These are phyloP conservation scores for Lasioglossum calceatum DNA, from an alignment of 2,888 invertebrate genomes.

Conservation along the genomic window DNA sequence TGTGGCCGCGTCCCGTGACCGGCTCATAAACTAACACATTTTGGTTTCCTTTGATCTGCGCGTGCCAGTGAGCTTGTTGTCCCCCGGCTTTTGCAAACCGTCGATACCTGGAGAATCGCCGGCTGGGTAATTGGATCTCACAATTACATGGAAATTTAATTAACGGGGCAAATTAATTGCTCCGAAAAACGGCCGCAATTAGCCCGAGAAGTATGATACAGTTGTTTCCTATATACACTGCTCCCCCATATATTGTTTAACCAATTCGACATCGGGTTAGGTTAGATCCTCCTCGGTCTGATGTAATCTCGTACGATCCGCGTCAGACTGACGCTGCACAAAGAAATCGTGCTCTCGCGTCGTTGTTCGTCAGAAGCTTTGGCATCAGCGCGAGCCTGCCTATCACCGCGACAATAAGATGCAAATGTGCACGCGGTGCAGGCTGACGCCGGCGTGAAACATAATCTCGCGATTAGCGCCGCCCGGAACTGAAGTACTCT, in stretches of 20 bases:
- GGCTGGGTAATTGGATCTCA: constrained; percentile 40
- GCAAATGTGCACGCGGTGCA: constrained; percentile 64
- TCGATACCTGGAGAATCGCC: constrained; percentile 22
- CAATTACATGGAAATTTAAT: constrained; percentile 51
- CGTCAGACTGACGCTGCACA: background rate
- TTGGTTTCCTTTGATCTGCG: constrained; percentile 58
- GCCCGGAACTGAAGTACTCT: constrained; percentile 62
- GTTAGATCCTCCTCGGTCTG: too few relatives aligned
- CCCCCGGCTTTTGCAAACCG: constrained; percentile 47
- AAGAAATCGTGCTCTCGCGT: background rate
- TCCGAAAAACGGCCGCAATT: constrained; percentile 18
- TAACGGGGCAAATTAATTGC: constrained; percentile 38
- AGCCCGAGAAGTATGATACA: background rate
- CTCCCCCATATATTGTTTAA: background rate
- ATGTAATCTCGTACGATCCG: background rate
- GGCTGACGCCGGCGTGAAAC: constrained; percentile 58
- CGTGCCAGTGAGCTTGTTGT: constrained; percentile 40
- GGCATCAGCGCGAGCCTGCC: constrained; percentile 29
- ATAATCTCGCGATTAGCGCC: constrained; percentile 68
- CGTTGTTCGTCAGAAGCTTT: constrained; percentile 17
- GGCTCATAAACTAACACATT: constrained; percentile 59
- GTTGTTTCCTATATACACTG: background rate
- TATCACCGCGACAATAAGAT: constrained; percentile 65
- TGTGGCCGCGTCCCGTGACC: constrained; percentile 25
- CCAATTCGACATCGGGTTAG: background rate